These are phyloP conservation scores for Micromussa lordhowensis DNA, from an alignment of 92 coral and sea anemone genomes.

Conservation along the genomic window DNA sequence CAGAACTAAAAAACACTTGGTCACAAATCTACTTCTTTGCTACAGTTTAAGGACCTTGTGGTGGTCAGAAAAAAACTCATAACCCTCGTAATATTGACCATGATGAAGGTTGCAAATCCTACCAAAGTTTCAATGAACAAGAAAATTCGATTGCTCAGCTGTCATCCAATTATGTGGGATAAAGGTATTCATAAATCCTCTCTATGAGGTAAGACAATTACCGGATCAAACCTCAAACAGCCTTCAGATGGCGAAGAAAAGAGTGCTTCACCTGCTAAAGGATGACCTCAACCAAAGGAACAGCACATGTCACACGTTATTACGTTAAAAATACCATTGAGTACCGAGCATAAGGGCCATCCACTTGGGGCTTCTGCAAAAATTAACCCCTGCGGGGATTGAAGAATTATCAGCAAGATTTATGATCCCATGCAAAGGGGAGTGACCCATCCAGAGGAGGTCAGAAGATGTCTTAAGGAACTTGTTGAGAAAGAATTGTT, in stretches of 20 bases:
- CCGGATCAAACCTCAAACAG: not conserved
- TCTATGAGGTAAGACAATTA: not conserved
- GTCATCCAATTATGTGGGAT: not conserved
- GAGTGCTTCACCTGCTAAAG: no score
- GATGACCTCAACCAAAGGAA: not conserved
- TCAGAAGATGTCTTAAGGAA: conserved; percentile 28
- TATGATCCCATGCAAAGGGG: not conserved
- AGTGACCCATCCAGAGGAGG: conserved; percentile 47
- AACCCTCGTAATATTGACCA: not conserved
- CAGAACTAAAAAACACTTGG: no score
- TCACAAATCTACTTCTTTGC: not conserved
- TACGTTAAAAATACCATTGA: not conserved
- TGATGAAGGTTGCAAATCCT: not conserved
- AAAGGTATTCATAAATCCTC: not conserved
- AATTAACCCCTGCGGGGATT: no score
- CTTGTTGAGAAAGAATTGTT: conserved; percentile 46
- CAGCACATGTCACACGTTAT: not conserved
- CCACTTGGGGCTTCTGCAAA: no score
- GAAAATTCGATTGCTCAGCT: not conserved
- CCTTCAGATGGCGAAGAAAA: no score
- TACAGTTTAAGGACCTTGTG: no score
- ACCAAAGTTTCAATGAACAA: not conserved
- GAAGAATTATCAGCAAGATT: no score
- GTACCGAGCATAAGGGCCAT: not conserved
- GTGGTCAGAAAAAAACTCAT: no score